These are phyloP conservation scores for Pantherophis vulpinus DNA, from an alignment of 2,797 vertebrate species.

Conservation along the genomic window DNA sequence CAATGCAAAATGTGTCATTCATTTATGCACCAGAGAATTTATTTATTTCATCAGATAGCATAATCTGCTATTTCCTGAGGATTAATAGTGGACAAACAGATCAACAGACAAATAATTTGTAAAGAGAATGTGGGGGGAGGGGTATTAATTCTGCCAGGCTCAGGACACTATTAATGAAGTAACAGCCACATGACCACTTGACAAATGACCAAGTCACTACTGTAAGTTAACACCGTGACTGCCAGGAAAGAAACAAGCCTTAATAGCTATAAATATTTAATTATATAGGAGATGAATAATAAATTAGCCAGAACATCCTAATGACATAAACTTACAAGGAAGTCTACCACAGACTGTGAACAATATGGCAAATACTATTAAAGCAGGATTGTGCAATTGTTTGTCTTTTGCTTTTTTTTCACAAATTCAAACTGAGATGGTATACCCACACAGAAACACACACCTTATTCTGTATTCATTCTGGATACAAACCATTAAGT, in stretches of 20 bases:
- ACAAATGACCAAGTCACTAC: conserved; percentile 47
- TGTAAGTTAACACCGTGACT: conserved; percentile 49
- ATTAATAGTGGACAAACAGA: conserved; percentile 15
- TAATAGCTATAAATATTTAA: conserved; percentile 59
- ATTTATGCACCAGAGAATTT: background rate
- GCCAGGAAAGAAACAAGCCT: conserved; percentile 50
- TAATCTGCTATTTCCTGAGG: background rate
- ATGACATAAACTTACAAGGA: conserved; percentile 61
- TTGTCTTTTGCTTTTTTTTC: background rate
- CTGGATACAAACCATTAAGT: background rate
- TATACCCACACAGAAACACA: background rate
- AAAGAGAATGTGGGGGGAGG: background rate
- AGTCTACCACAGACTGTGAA: conserved; percentile 59
- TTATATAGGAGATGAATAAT: conserved; percentile 57
- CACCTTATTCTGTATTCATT: background rate
- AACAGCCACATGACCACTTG: conserved; percentile 39
- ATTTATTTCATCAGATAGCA: background rate
- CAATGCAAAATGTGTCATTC: background rate
- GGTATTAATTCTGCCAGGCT: conserved; percentile 19
- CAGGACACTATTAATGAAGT: conserved; percentile 25
- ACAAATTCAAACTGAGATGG: conserved; percentile 36
- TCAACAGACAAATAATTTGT: conserved; percentile 8
- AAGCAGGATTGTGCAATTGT: conserved; percentile 35
- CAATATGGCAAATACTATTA: conserved; percentile 58
- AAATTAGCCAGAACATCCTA: conserved; percentile 59